Evolutionary conservation across 2,797 vertebrate genomes (phyloP), one percentile per base, ranked within the genome.

Genomic region (Leuciscus waleckii): DNA sequence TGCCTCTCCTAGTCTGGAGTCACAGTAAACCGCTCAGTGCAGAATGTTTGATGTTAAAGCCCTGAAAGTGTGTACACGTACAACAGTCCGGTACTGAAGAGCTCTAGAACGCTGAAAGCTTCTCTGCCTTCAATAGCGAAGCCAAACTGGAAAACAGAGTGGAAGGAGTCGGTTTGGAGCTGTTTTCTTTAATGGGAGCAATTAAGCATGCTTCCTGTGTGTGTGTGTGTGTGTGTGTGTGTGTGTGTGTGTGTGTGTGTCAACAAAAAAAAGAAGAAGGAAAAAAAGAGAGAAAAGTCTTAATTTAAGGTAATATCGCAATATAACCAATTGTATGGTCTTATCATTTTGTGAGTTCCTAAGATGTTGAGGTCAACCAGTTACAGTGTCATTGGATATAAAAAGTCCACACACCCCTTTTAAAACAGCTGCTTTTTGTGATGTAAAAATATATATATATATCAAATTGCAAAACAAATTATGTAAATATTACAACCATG

Each of bases 191-290:
- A 91, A 85, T 84, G 82, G 70, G 63, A 80, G 77, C 83, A 84
- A 91, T 87, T 88, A 91, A 83, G 81, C 83, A 79, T 63, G 75
- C 80, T 90, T 90, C 86, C 87, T 90, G 81, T 89, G 73, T 46
- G 61, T 56, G 26, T 1, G 10, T 29, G 23, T 3, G 46, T 41
- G 68, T 26, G 9, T 41, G 23, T n/a, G 51, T n/a, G 68, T 69
- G 67, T 70, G 68, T 43, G 23, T 17, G 51, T n/a, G 37, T 39
- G 67, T 26, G 37, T 43, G 13, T 10, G 39, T 43, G 35, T n/a
- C n/a, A n/a, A n/a, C n/a, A 9, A 69, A 51, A 35, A 35, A 2
- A 32, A 19, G 1, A 61, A 29, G 29, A 29, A 29, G 29, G 29
- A 56, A 80, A 7, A 76, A 74, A 83, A 80, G 1, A 80, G 21